Percentiles rank a stretch among this genome's conserved stretches.
Evolutionary conservation across 2,797 vertebrate genomes (phyloP).

Genomic region (Valencia hispanica): DNA sequence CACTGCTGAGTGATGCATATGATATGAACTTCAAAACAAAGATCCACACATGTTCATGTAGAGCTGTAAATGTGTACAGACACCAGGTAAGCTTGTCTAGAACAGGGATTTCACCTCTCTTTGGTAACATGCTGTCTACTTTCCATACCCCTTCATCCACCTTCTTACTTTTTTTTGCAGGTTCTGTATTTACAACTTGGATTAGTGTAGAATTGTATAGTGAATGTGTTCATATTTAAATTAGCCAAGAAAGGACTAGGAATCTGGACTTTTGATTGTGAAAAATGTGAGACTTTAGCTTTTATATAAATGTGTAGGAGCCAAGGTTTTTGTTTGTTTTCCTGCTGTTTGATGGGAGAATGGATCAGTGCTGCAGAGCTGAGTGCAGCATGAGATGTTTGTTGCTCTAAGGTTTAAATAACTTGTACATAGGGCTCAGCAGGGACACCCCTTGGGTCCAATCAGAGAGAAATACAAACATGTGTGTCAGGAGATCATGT

Average conservation of each 20-base stretch:
- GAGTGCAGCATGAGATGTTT: too few species aligned
- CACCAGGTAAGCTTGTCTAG: too few species aligned
- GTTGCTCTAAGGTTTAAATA: background rate
- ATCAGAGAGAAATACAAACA: background rate
- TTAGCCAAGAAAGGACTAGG: background rate
- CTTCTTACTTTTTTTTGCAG: background rate
- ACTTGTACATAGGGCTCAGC: background rate
- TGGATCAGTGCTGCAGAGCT: background rate
- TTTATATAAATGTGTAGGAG: background rate
- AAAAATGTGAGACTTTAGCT: background rate
- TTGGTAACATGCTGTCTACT: too few species aligned
- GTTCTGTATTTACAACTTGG: too few species aligned
- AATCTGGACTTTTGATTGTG: background rate
- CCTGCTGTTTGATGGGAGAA: background rate
- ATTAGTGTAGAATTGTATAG: background rate
- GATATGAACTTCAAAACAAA: background rate
- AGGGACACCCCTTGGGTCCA: background rate
- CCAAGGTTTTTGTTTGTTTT: background rate
- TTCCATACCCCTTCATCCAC: background rate
- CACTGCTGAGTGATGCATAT: too few species aligned
- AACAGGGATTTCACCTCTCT: too few species aligned
- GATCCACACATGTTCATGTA: too few species aligned
- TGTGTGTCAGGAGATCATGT: background rate
- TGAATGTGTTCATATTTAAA: background rate
- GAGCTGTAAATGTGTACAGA: too few species aligned